phyloP scores from a whole-genome alignment of 1,140 invertebrate species.

The Aphaenogaster rudis region DNA sequence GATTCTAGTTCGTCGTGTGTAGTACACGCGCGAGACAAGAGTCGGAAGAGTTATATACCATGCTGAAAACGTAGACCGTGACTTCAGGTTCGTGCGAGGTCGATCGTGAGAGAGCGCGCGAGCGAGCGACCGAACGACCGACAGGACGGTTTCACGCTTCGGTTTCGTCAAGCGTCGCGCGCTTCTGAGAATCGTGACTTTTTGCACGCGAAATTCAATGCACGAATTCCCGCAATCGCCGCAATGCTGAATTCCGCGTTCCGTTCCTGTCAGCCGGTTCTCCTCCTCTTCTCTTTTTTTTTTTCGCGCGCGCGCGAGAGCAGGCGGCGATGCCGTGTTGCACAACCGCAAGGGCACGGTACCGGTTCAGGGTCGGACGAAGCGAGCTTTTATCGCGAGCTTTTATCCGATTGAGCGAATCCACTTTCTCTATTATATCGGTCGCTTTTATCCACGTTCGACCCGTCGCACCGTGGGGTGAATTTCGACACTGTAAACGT shows the following conservation, averaged over 20 bases:
- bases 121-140: constrained; percentile 6
- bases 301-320: background rate
- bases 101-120: constrained; percentile 69
- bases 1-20: constrained; percentile 52
- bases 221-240: constrained; percentile 12
- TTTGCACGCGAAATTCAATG: constrained; percentile 29
- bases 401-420: constrained; percentile 5
- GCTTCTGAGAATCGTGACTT: constrained; percentile 42
- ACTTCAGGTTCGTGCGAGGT: constrained; percentile 69
- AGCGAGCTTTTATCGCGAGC: background rate
- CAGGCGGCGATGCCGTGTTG: background rate
- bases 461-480: background rate
- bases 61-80: constrained; percentile 72
- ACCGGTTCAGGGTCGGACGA: background rate
- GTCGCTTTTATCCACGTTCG: background rate
- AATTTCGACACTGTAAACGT: background rate
- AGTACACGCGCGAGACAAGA: constrained; percentile 39
- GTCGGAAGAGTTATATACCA: constrained; percentile 70
- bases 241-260: constrained; percentile 26
- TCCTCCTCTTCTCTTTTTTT: background rate
- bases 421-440: background rate
- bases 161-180: constrained; percentile 25
- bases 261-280: background rate
- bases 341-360: constrained; percentile 14
- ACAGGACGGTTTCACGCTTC: constrained; percentile 49